Base-by-base conservation (phyloP, 30 jellyfish, hydroid and myxozoan species). In the Hydractinia symbiolongicarpus region DNA sequence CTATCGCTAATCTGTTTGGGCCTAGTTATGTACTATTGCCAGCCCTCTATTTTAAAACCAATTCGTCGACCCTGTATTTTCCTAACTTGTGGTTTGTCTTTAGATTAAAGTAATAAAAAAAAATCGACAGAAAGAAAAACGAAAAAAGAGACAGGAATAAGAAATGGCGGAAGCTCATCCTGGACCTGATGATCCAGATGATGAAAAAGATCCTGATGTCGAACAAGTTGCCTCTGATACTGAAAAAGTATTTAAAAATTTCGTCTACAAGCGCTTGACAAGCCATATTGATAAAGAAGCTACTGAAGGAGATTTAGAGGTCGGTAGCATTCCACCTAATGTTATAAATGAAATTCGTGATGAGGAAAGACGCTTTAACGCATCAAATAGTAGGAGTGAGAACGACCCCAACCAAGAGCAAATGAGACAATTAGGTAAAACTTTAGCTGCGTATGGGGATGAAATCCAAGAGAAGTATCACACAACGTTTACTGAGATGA, bases 201-300 rank as follows among this genome's bases (percentile, higher is more conserved):
- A 53, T 66, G 49, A 66, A 60, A 60, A 60, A 60, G 70, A 66
- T 10, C 17, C 76, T 52, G 72, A 86, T 52, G 78, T 76, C 44
- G 79, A 76, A 10, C 94, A 88, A 53, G 87, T 89, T 54, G 95
- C 91, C 5, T 77, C 55, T 11, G 93, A 91, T 57, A 86, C 98
- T 6, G 87, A 86, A 74, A 67, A 76, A 44, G 86, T 91, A 40
- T 83, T 91, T 75, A 61, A 79, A 71, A 67, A 76, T 51, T 86
- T 91, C 73, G 67, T 91, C 87, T 91, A 86, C 76, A 71, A 72
- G 49, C 82, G 96, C 11, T 74, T 91, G 71, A 78, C 88, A 6
- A 91, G 98, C 74, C 86, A 76, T 61, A 77, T 91, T 17, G 95
- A 86, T 21, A 77, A 87, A 64, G 96, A 86, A 61, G 89, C 96